Evolutionary conservation across 2,888 invertebrate species (phyloP), one percentile per base, ranked within the genome.

Genomic region (Nineta flava): DNA sequence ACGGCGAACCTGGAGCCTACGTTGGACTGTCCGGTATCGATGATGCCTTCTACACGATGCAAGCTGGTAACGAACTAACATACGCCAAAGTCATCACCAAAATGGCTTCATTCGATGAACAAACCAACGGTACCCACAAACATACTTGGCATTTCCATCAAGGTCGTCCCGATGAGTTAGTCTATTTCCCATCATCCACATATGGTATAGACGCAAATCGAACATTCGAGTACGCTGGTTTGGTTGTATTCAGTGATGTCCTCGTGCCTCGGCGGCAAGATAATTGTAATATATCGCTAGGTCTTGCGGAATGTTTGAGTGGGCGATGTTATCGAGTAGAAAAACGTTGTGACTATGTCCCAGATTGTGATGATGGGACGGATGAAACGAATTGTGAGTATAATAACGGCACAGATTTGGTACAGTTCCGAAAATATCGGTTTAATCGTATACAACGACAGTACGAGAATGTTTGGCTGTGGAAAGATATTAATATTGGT

Each of bases 391-490:
- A 77, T 51, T 93, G 93, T 74, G 65, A 69, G 62, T 65, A 53
- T 53, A 76, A 77, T 53, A 81, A 82, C 57, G 72, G 71, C 35
- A 83, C 83, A 7, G 83, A 85, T 53, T 64, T 90, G 55, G 61
- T 74, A 0, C 70, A 79, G 58, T 92, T 87, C 72, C 74, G 90
- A 55, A 86, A 87, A 64, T 79, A 81, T 68, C 77, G 93, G 2
- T 90, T 90, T 65, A 94, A 88, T 67, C 77, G 91, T 52, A 79
- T 93, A 52, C 84, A 87, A 62, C 75, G 94, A 0, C 87, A 92
- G 62, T 95, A 93, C 67, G 91, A 93, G 60, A 92, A 93, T 66
- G 86, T 87, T 51, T 96, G 95, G 95, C 69, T 94, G 49, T 96
- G 95, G 95, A 81, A 83, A 53, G 94, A 94, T 68, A 81, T 90